Conservation (phyloP, 2,113 vertebrate species). For the Gymnogyps californianus region DNA sequence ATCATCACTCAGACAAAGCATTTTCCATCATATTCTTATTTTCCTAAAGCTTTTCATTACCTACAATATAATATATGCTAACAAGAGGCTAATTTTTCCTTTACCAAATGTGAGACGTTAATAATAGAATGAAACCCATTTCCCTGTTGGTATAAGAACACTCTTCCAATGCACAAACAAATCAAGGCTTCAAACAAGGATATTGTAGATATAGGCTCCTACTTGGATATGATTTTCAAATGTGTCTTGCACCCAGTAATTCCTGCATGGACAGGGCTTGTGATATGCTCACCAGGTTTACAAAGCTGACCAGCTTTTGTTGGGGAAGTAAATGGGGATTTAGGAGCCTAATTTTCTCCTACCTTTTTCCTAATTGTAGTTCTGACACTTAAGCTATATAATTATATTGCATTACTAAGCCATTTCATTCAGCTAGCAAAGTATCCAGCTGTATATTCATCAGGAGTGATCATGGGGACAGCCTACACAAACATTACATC, state of each 20-base stretch:
- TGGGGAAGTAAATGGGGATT: neutral
- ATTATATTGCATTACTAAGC: neutral
- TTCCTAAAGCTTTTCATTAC: neutral
- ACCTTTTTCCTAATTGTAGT: neutral
- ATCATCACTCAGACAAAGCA: neutral
- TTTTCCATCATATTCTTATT: neutral
- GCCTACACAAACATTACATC: neutral
- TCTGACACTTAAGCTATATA: neutral
- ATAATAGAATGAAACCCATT: neutral
- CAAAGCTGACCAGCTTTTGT: neutral
- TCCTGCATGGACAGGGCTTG: neutral
- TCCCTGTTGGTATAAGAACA: neutral
- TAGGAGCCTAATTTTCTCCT: neutral
- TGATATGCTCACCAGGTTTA: neutral
- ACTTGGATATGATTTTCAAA: neutral
- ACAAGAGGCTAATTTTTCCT: neutral
- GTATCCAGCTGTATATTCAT: neutral
- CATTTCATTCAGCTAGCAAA: neutral
- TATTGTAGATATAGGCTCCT: neutral
- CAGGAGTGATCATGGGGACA: neutral
- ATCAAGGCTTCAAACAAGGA: neutral
- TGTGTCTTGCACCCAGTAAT: neutral
- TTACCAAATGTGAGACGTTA: neutral
- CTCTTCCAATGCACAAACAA: neutral
- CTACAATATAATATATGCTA: neutral